Conservation (phyloP, 30 jellyfish, hydroid and myxozoan genomes). For the Pelagia noctiluca region DNA sequence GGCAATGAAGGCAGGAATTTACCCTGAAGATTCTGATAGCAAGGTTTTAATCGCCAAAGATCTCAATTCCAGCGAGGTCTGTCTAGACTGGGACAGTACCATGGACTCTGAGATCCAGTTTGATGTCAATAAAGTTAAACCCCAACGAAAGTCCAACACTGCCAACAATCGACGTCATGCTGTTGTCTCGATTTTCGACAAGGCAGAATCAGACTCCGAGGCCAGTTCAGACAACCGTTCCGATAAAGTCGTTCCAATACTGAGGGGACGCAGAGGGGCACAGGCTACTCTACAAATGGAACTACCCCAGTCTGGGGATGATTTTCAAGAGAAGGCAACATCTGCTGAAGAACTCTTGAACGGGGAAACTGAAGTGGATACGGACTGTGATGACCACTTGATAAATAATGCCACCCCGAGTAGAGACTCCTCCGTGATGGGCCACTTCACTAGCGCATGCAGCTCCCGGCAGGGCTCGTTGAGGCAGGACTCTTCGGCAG, state of each 20-base stretch:
- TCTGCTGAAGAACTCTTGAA: background rate
- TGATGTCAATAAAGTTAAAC: background rate
- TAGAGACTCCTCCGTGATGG: background rate
- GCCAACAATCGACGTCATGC: background rate
- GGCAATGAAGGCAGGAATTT: background rate
- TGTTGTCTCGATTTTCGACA: background rate
- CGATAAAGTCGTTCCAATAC: background rate
- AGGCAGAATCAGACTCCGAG: background rate
- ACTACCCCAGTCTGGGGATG: background rate
- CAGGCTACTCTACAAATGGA: background rate
- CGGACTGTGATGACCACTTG: too few species aligned
- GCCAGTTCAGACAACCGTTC: background rate
- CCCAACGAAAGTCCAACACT: background rate
- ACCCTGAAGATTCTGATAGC: conserved; percentile 7
- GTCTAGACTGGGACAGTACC: conserved; percentile 65
- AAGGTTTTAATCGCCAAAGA: conserved; percentile 1
- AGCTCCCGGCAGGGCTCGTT: conserved; percentile 1
- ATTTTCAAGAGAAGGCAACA: background rate
- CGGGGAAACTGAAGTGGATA: background rate
- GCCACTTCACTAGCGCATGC: background rate
- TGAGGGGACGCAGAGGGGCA: background rate
- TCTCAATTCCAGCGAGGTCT: conserved; percentile 30
- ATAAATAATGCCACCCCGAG: too few species aligned
- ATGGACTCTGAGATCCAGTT: conserved; percentile 54
- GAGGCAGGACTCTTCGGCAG: conserved; percentile 17